Evolutionary conservation across 2,888 invertebrate species (phyloP).

Genomic region (Osmoderma eremita): DNA sequence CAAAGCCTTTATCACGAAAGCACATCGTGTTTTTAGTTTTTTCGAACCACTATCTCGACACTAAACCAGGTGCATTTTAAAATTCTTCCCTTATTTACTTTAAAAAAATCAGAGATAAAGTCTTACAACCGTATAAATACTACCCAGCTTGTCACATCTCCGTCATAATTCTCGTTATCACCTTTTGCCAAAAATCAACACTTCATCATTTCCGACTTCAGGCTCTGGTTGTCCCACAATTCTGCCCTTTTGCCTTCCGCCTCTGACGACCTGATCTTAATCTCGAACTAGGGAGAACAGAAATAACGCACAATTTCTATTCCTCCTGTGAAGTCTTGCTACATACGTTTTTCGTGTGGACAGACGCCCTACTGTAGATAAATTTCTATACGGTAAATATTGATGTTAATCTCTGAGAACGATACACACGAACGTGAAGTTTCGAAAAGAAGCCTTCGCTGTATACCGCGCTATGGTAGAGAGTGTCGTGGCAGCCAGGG

Average conservation of each 20-base stretch:
- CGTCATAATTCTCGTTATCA: slow-evolving; percentile 26
- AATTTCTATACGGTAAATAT: slow-evolving; percentile 21
- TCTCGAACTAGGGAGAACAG: slow-evolving; percentile 27
- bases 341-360: slow-evolving; percentile 8
- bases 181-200: slow-evolving; percentile 37
- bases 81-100: neutral
- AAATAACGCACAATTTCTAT: slow-evolving; percentile 51
- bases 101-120: neutral
- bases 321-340: slow-evolving; percentile 38
- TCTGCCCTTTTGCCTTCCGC: neutral
- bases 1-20: too few species aligned
- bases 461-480: neutral
- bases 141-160: neutral
- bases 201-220: slow-evolving; percentile 24
- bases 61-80: too few species aligned
- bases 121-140: slow-evolving; percentile 18
- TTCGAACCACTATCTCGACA: too few species aligned
- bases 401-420: slow-evolving; percentile 38
- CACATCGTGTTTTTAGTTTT: too few species aligned
- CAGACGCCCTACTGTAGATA: neutral
- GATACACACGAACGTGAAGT: neutral
- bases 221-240: slow-evolving; percentile 12
- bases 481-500: neutral
- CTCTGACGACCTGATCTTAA: slow-evolving; percentile 12
- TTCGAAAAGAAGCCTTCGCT: neutral